phyloP scores from a whole-genome alignment of 2,888 invertebrate genomes.

The Pseudeuparius sepicola region DNA sequence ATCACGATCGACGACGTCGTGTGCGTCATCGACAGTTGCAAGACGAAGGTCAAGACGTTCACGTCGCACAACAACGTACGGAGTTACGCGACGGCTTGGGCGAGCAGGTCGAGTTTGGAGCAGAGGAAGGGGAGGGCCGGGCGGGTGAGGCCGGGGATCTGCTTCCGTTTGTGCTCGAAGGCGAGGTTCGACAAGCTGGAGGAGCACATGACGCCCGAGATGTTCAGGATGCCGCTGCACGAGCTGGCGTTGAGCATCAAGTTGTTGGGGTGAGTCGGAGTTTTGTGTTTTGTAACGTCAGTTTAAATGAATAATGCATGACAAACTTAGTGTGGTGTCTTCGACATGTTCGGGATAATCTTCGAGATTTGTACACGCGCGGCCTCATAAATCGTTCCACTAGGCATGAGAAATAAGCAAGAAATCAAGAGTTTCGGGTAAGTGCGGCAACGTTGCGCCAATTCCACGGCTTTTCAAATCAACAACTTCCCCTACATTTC shows the following conservation, averaged over 20 bases:
- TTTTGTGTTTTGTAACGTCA: too few species aligned
- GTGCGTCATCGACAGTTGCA: conserved; percentile 94
- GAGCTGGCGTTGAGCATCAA: conserved; percentile 89
- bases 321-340: too few species aligned
- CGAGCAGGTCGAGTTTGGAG: conserved; percentile 87
- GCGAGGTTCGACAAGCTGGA: conserved; percentile 65
- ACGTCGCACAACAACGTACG: conserved; percentile 99
- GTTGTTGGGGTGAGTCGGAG: too few species aligned
- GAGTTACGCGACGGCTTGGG: conserved; percentile 95
- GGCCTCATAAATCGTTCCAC: too few species aligned
- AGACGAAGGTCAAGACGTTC: conserved; percentile 94
- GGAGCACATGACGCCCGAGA: conserved; percentile 92
- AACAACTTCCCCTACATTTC: too few species aligned
- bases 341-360: too few species aligned
- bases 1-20: conserved; percentile 98
- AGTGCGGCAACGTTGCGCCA: too few species aligned
- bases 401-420: too few species aligned
- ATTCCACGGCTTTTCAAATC: too few species aligned
- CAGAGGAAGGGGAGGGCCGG: conserved; percentile 92
- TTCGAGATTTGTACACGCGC: too few species aligned
- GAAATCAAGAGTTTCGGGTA: too few species aligned
- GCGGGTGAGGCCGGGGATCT: conserved; percentile 85
- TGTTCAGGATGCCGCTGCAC: conserved; percentile 94
- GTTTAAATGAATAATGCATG: too few species aligned
- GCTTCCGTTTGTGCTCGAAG: conserved; percentile 83